Conservation (phyloP, 2,113 vertebrate genomes). For the Butastur rufipennis region DNA sequence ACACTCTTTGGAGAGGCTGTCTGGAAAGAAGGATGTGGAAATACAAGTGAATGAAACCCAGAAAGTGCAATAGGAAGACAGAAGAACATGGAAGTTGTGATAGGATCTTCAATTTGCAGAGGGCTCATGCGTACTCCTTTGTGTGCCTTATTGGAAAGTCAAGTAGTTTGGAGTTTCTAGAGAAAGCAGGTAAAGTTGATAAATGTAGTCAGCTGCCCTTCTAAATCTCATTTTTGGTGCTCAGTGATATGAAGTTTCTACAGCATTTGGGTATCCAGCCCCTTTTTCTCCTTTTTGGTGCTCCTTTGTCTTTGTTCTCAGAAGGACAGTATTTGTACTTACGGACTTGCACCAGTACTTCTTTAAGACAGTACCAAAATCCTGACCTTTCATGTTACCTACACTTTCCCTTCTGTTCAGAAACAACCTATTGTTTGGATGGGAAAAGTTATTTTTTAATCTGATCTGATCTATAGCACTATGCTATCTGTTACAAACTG, state of each 20-base stretch:
- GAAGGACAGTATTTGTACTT: background rate
- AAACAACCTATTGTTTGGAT: background rate
- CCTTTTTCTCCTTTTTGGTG: background rate
- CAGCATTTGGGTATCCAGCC: background rate
- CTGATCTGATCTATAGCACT: background rate
- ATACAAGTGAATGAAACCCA: background rate
- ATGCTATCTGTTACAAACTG: background rate
- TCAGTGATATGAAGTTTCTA: background rate
- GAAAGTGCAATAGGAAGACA: background rate
- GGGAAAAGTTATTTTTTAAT: slow-evolving; percentile 12
- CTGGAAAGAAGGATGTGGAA: background rate
- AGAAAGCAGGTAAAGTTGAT: background rate
- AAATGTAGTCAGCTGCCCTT: background rate
- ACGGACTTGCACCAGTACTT: background rate
- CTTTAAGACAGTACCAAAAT: background rate
- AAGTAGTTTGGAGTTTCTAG: background rate
- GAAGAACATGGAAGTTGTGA: background rate
- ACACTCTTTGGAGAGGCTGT: background rate
- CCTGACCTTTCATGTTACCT: background rate
- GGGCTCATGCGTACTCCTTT: fast-evolving
- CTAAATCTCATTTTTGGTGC: background rate
- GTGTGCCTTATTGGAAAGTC: background rate
- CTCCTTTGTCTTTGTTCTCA: background rate
- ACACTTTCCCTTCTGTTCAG: background rate
- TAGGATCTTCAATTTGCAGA: background rate